A percentile compares a stretch with the other conserved stretches of the same genome.
Conservation (phyloP, 2,888 invertebrate genomes). For the Pristionchus fissidentatus region DNA sequence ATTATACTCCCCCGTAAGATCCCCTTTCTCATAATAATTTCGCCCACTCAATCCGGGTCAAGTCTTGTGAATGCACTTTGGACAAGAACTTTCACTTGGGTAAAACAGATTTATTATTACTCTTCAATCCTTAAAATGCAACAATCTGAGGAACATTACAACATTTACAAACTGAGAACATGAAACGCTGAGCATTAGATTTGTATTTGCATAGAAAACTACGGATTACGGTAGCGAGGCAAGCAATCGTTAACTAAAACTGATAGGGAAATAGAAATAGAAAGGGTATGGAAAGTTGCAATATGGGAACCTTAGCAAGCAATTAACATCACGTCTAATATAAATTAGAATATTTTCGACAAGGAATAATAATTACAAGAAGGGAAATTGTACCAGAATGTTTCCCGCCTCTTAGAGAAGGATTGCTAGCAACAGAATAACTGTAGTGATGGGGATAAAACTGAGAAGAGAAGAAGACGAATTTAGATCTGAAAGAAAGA, state of each 20-base stretch:
- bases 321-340: neutral
- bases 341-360: neutral
- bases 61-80: conserved; percentile 10
- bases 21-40: conserved; percentile 16
- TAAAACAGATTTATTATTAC: conserved; percentile 34
- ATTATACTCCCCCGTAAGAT: neutral
- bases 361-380: neutral
- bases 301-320: neutral
- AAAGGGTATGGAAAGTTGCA: neutral
- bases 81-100: neutral
- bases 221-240: neutral
- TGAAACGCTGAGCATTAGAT: neutral
- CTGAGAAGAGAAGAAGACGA: neutral
- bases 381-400: neutral
- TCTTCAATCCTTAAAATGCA: neutral
- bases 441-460: neutral
- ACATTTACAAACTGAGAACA: conserved; percentile 21
- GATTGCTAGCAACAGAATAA: neutral
- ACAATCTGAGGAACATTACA: neutral
- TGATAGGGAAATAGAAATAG: neutral
- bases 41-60: neutral
- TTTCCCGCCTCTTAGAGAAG: neutral
- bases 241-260: neutral
- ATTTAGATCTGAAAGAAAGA: neutral
- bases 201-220: neutral